Base-by-base conservation (phyloP, 1,140 invertebrate species). In the Aphelenchoides fujianensis region DNA sequence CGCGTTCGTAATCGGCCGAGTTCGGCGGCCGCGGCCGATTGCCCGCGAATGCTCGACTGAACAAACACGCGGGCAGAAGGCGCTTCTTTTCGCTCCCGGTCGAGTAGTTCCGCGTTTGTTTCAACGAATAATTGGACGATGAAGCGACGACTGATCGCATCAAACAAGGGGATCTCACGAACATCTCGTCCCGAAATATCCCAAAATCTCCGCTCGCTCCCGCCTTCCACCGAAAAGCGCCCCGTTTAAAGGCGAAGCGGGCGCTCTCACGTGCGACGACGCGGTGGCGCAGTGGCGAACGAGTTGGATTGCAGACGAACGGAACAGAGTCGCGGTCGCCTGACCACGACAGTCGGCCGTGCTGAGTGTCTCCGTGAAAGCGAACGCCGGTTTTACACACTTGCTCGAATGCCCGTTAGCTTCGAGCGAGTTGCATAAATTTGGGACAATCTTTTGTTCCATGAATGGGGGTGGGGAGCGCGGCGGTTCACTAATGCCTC, bases 321-420 rank as follows among this genome's bases (percentile, higher is more conserved):
- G 32, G 31, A 48, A 66, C 32, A 66, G 63, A 66, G 63, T 66
- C 63, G 27, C 27, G 16, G 12, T 36, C 31, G 31, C 5, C 37
- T 27, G 16, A 27, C 12, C 31, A 41, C 31, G 31, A n/a, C 12
- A 2, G 37, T 31, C 16, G 34, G n/a, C 27, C 16, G 27, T 66
- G 63, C 63, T 66, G 53, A 66, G 32, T 66, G 16, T 32, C 53
- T 12, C 63, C 32, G 63, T 37, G 12, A 66, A 35, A 66, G 27
- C 32, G 63, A 32, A 41, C 36, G 31, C 27, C 63, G 31, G n/a
- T 32, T 37, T n/a, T 66, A 66, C 63, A 66, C 63, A 36, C 34
- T 48, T 16, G n/a, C 1, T 12, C n/a, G 53, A 36, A 2, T n/a
- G n/a, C 16, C 32, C 16, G 12, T 66, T n/a, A 37, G 63, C 12